Percentiles rank a stretch among this genome's conserved stretches.
Conservation (phyloP, 37 sponge, comb jelly and placozoan genomes). For the Oopsacas minuta region DNA sequence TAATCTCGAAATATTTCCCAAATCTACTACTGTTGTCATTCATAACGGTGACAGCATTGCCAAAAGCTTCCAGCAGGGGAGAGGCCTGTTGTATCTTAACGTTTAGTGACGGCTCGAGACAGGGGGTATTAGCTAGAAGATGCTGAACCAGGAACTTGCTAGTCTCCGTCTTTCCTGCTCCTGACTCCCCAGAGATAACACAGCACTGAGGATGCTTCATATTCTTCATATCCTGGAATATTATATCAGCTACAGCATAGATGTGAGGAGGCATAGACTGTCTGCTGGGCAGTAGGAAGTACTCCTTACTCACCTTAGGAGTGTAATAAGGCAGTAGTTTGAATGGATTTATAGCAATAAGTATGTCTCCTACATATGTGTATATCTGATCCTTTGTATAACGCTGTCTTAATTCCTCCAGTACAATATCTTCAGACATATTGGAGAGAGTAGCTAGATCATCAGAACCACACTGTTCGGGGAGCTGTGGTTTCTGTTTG, state of each 20-base stretch:
- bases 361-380: slow-evolving; percentile 22
- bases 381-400: slow-evolving; percentile 25
- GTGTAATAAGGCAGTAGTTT: slow-evolving; percentile 20
- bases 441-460: slow-evolving; percentile 23
- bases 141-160: slow-evolving; percentile 32
- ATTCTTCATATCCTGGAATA: slow-evolving; percentile 20
- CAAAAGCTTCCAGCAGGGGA: slow-evolving; percentile 36
- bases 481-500: not conserved
- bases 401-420: slow-evolving; percentile 7
- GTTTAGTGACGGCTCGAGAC: slow-evolving; percentile 23
- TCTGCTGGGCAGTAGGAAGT: not conserved
- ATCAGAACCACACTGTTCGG: slow-evolving; percentile 12
- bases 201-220: slow-evolving; percentile 25
- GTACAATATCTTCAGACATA: slow-evolving; percentile 22
- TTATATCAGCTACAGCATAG: slow-evolving; percentile 21
- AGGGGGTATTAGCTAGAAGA: not conserved
- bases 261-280: slow-evolving; percentile 28
- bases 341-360: slow-evolving; percentile 21
- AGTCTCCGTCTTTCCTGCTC: slow-evolving; percentile 32
- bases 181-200: slow-evolving; percentile 29
- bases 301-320: slow-evolving; percentile 15
- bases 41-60: slow-evolving; percentile 32
- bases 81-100: slow-evolving; percentile 24
- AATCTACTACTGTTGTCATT: slow-evolving; percentile 36
- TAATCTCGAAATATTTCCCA: slow-evolving; percentile 30